phyloP scores from a whole-genome alignment of 1,140 invertebrate genomes.

The Sinella curviseta region DNA sequence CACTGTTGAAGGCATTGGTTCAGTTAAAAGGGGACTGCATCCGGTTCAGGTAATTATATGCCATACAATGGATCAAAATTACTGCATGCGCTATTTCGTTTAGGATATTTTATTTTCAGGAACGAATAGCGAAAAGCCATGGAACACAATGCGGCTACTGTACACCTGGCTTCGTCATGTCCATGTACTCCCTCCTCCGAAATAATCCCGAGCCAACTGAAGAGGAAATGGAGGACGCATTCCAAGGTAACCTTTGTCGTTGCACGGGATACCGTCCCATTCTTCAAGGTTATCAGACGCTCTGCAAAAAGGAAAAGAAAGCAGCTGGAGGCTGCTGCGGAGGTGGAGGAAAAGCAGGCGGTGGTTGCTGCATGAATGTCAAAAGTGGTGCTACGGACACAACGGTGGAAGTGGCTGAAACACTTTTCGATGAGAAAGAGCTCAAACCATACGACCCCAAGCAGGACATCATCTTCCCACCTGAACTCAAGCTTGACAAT shows the following conservation, averaged over 20 bases:
- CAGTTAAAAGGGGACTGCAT: slow-evolving; percentile 50
- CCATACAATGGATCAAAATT: slow-evolving; percentile 19
- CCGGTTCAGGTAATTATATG: slow-evolving; percentile 52
- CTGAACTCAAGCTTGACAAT: slow-evolving; percentile 54
- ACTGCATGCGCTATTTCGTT: not conserved
- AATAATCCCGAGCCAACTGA: slow-evolving; percentile 61
- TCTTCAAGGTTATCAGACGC: slow-evolving; percentile 55
- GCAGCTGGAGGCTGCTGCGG: slow-evolving; percentile 43
- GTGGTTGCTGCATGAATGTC: slow-evolving; percentile 34
- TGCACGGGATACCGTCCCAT: slow-evolving; percentile 59
- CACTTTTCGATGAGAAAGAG: slow-evolving; percentile 44
- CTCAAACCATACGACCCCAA: slow-evolving; percentile 56
- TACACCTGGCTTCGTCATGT: slow-evolving; percentile 56
- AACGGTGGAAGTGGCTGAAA: not conserved
- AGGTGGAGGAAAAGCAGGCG: slow-evolving; percentile 24
- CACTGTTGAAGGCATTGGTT: slow-evolving; percentile 75
- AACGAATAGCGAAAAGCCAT: slow-evolving; percentile 53
- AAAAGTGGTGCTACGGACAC: too few species aligned
- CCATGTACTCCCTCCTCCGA: slow-evolving; percentile 51
- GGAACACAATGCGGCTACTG: slow-evolving; percentile 57
- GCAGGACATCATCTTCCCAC: slow-evolving; percentile 63
- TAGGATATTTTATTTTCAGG: slow-evolving; percentile 39
- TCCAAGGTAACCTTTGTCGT: slow-evolving; percentile 66
- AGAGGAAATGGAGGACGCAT: slow-evolving; percentile 77
- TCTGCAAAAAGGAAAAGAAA: slow-evolving; percentile 46